Conservation (phyloP, 2,113 vertebrate genomes). For the Okapia johnstoni region DNA sequence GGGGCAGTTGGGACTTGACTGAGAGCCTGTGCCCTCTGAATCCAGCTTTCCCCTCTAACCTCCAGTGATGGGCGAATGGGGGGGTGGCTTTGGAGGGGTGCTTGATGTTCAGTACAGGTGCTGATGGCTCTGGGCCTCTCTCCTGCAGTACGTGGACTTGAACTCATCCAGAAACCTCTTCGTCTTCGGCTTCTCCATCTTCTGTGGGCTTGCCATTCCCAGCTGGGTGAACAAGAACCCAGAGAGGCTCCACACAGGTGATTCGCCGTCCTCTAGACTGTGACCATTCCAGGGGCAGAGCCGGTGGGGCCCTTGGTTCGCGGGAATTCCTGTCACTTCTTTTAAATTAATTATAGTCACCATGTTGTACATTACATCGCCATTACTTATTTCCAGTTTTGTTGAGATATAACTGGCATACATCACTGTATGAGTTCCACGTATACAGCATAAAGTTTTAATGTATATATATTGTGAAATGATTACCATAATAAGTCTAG, state of each 20-base stretch:
- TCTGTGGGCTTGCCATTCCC: slow-evolving; percentile 90
- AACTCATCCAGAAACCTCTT: slow-evolving; percentile 97
- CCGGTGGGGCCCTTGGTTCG: rapidly evolving
- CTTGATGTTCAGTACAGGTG: rapidly evolving
- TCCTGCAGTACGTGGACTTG: slow-evolving; percentile 91
- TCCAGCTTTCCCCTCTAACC: not conserved
- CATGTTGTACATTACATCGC: too few species aligned
- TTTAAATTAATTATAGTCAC: not conserved
- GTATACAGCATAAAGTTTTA: not conserved
- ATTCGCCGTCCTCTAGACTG: not conserved
- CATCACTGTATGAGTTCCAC: not conserved
- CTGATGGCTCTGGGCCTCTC: not conserved
- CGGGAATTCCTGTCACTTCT: not conserved
- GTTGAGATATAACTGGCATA: not conserved
- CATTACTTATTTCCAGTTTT: not conserved
- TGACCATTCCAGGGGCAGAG: too few species aligned
- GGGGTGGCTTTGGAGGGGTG: too few species aligned
- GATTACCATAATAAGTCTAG: not conserved
- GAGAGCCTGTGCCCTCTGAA: not conserved
- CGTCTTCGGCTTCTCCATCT: slow-evolving; percentile 96
- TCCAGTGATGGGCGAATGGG: not conserved
- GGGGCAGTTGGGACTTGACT: not conserved
- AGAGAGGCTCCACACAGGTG: slow-evolving; percentile 87
- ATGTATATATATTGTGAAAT: not conserved
- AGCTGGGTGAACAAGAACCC: slow-evolving; percentile 91